Evolutionary conservation across 2,797 vertebrate genomes (phyloP), one percentile per base, ranked within the genome.

Genomic region (Chelmon rostratus): DNA sequence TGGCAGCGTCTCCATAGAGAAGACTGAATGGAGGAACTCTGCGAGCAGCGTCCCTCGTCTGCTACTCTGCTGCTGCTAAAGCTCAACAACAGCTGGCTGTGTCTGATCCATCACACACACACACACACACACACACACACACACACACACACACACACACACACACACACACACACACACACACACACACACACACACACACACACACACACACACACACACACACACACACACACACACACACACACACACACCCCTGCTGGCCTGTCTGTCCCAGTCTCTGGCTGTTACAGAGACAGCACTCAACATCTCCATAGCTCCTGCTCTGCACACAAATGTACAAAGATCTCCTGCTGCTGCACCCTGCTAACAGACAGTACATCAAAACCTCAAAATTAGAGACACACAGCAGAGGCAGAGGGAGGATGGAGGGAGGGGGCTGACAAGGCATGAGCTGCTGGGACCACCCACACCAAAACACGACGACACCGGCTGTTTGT

Each of bases 51-150:
- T 61, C 76, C 8, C 28, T 74, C 31, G 23, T 64, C 70, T 72
- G 62, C 73, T 73, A 23, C 76, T 79, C 54, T 9, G 3, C 76
- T 65, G 79, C 71, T 77, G 44, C 75, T 73, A 16, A 38, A 78
- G 74, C 74, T 79, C 75, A 75, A 68, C 78, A 83, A 77, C 83
- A 88, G 83, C 81, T 78, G 62, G 52, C 73, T 78, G 42, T 53
- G 71, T 70, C 68, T 81, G 63, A 84, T 76, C 33, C 73, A 79
- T 62, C 79, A 19, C 35, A 33, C 42, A 53, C 73, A 58, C 74
- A 44, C 35, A 50, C 33, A 18, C 68, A 38, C 68, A 19, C 56
- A 72, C 23, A 38, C 31, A 58, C 52, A 49, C 50, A 46, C 37
- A 52, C 56, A 53, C 46, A 25, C 52, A 64, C 67, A 35, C 65